Conservation (phyloP, 2,888 invertebrate species). For the Drosophila koepferae region DNA sequence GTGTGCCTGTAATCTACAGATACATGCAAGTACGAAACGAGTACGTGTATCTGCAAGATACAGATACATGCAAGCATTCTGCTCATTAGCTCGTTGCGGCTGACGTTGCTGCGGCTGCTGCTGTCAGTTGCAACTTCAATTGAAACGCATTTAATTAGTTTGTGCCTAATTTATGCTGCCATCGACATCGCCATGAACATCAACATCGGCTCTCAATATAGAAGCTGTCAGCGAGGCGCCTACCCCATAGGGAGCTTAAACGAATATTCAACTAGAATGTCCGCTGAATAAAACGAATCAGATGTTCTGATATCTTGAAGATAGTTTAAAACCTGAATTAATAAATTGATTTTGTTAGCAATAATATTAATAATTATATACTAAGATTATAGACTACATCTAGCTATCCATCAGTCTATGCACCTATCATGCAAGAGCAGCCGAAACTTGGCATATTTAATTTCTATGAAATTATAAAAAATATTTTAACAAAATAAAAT, state of each 20-base stretch:
- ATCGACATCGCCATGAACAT: conserved; percentile 49
- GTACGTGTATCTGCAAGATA: conserved; percentile 15
- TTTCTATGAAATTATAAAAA: no score
- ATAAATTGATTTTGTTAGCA: background rate
- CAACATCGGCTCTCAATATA: conserved; percentile 29
- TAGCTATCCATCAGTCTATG: no score
- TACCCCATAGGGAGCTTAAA: background rate
- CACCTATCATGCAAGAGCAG: no score
- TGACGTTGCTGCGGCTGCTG: background rate
- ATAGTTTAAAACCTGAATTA: background rate
- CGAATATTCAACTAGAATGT: background rate
- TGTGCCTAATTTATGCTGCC: conserved; percentile 73
- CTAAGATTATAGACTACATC: no score
- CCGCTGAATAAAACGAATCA: background rate
- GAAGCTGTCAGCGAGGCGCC: conserved; percentile 46
- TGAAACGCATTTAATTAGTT: conserved; percentile 75
- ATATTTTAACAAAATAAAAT: no score
- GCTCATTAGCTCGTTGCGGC: conserved; percentile 47
- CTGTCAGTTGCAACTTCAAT: conserved; percentile 67
- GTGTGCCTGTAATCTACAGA: conserved; percentile 38
- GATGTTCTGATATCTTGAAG: background rate
- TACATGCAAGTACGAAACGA: background rate
- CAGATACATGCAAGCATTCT: conserved; percentile 30
- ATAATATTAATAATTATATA: no score
- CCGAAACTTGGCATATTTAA: no score